Evolutionary conservation across 2,888 invertebrate species (phyloP).

Genomic region (Norana najaformis): DNA sequence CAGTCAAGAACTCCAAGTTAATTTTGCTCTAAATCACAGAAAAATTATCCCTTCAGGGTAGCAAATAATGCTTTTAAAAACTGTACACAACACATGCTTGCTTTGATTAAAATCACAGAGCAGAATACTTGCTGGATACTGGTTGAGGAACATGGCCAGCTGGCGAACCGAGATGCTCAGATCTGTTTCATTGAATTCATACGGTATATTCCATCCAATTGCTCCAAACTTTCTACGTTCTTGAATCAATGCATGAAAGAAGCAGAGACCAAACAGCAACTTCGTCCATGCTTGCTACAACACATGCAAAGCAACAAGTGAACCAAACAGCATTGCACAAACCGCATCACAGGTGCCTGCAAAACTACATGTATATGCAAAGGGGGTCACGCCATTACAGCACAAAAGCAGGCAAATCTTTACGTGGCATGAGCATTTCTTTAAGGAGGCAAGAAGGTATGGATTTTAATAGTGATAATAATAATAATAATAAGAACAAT

Average conservation of each 20-base stretch:
- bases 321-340: not conserved
- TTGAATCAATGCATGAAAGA: conserved; percentile 66
- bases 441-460: too few relatives aligned
- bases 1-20: not conserved
- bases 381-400: too few relatives aligned
- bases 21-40: not conserved
- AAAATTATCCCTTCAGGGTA: not conserved
- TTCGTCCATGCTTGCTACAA: conserved; percentile 62
- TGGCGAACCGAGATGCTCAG: conserved; percentile 64
- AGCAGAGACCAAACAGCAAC: conserved; percentile 64
- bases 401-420: too few relatives aligned
- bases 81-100: too few relatives aligned
- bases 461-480: too few relatives aligned
- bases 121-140: conserved; percentile 61
- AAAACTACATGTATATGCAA: too few relatives aligned
- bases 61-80: not conserved
- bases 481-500: too few relatives aligned
- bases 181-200: conserved; percentile 66
- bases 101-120: not conserved
- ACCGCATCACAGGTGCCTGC: too few relatives aligned
- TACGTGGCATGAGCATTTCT: too few relatives aligned
- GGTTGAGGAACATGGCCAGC: conserved; percentile 64
- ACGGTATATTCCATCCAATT: conserved; percentile 66
- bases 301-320: not conserved
- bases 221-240: conserved; percentile 66